Percentiles rank a stretch among this genome's conserved stretches.
Evolutionary conservation across 1,140 invertebrate genomes (phyloP).

Genomic region (Saccostrea glomerata): DNA sequence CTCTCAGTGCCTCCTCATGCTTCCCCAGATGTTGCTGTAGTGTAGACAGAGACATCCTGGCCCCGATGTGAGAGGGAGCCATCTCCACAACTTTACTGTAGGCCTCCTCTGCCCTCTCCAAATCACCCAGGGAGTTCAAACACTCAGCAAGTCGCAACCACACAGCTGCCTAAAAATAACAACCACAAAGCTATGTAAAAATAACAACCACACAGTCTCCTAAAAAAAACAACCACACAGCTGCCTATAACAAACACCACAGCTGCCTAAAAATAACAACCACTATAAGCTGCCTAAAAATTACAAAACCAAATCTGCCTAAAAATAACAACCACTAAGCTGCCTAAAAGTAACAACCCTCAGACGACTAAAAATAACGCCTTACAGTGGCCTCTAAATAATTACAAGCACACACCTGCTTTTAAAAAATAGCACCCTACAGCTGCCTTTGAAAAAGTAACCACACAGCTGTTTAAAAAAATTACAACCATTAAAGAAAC

Average conservation of each 20-base stretch:
- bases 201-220: constrained; percentile 86
- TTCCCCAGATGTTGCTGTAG: constrained; percentile 88
- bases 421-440: too few species aligned
- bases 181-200: constrained; percentile 76
- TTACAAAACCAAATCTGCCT: too few species aligned
- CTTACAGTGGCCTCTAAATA: too few species aligned
- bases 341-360: too few species aligned
- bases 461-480: too few species aligned
- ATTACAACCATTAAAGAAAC: too few species aligned
- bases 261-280: constrained; percentile 76
- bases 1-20: constrained; percentile 87
- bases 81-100: constrained; percentile 85
- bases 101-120: constrained; percentile 88
- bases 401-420: too few species aligned
- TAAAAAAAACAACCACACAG: neutral
- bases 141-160: constrained; percentile 95
- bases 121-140: constrained; percentile 85
- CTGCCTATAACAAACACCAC: constrained; percentile 86
- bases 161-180: constrained; percentile 82
- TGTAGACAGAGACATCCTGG: constrained; percentile 87
- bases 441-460: too few species aligned
- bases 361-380: too few species aligned
- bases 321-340: too few species aligned
- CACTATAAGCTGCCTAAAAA: constrained; percentile 77
- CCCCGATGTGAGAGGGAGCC: constrained; percentile 91